Conservation (phyloP, 1,140 invertebrate species). For the Antheraea pernyi region DNA sequence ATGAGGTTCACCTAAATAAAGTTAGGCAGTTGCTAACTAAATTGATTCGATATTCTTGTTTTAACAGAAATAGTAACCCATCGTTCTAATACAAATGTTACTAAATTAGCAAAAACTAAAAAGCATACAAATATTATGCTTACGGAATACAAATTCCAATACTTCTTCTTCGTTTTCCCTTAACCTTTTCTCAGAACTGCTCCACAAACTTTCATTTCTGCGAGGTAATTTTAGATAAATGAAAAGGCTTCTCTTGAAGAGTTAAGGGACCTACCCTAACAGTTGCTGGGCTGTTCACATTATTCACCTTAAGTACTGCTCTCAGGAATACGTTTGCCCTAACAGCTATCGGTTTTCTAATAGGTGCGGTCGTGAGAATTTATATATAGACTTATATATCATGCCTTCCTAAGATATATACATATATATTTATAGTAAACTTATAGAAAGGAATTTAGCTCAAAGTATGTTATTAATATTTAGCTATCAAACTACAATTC, state of each 20-base stretch:
- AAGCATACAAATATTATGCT: not conserved
- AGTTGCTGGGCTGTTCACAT: not conserved
- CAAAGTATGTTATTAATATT: no score
- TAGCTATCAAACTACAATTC: no score
- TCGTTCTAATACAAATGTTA: no score
- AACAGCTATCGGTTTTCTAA: constrained; percentile 3
- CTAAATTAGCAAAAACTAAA: not conserved
- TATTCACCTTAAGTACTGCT: constrained; percentile 6
- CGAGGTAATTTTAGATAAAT: constrained; percentile 11
- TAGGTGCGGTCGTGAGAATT: not conserved
- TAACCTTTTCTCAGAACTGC: not conserved
- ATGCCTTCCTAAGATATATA: not conserved
- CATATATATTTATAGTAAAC: not conserved
- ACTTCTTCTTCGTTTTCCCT: not conserved
- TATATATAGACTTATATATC: not conserved
- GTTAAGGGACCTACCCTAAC: constrained; percentile 12
- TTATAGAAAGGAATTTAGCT: no score
- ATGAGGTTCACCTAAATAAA: not conserved
- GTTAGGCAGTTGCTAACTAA: no score
- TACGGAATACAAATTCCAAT: not conserved
- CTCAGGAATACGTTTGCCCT: constrained; percentile 1
- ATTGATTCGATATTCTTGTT: no score
- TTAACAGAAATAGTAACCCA: no score
- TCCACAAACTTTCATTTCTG: constrained; percentile 12
- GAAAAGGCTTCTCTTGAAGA: constrained; percentile 5